Evolutionary conservation across 2,888 invertebrate species (phyloP), one percentile per base, ranked within the genome.

Genomic region (Dascillus cervinus): DNA sequence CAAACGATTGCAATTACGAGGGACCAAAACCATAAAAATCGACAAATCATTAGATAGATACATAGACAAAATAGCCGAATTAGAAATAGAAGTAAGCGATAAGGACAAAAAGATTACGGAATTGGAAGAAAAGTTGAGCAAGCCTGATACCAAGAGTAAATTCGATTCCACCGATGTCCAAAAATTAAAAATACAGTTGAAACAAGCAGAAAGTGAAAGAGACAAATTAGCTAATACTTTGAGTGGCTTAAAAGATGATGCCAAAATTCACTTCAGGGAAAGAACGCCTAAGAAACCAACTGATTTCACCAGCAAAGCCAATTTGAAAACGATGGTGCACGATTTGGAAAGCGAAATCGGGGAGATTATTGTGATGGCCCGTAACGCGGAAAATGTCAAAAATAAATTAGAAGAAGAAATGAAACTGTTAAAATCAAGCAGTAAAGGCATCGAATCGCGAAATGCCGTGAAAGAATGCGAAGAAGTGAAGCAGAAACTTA

Each of bases 301-400:
- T 4, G 85, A 86, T 52, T 64, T 76, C 28, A 79, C 79, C 13
- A 77, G 82, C 2, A 82, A 82, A 63, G 56, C 79, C 26, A 80
- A 82, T 61, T 65, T 89, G 51, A 86, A 82, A 50, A 85, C 77
- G 52, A 85, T 88, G 79, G 79, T 91, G 2, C 82, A 84, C 35
- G 90, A 92, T 43, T 68, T 91, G 46, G 91, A 91, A 64, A 83
- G 76, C 54, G 91, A 94, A 71, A 82, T 90, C 44, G 79, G 73
- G 40, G 76, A 79, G 62, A 66, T 78, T 55, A 65, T 72, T 37
- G 68, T 73, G 2, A 66, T 75, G 20, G 69, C 77, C 62, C 76
- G 75, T 57, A 76, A 76, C 48, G 69, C 71, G 17, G 76, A 75
- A 31, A 57, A 71, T 21, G 54, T 55, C 21, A 64, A 63, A 29